Conservation (phyloP, 2,797 vertebrate species). For the Sebastes hubbsi region DNA sequence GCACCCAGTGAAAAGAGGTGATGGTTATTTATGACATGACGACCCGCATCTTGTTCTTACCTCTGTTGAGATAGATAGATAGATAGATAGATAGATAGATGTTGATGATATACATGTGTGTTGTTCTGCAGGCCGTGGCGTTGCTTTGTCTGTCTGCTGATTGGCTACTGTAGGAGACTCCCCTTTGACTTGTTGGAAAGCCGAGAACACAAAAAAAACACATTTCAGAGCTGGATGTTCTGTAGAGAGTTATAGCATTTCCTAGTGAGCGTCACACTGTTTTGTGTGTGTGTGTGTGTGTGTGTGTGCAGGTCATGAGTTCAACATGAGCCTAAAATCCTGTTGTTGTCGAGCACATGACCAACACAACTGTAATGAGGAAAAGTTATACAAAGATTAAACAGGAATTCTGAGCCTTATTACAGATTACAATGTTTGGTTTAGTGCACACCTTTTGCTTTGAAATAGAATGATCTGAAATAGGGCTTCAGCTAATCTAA, state of each 20-base stretch:
- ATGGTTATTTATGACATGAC: too few relatives aligned
- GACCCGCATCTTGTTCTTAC: not conserved
- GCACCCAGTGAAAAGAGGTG: not conserved
- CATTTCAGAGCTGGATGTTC: not conserved
- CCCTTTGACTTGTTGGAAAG: conserved; percentile 46
- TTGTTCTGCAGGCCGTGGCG: not conserved
- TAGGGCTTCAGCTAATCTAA: too few relatives aligned
- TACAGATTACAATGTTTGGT: not conserved
- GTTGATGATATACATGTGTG: not conserved
- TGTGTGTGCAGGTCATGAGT: conserved; percentile 20
- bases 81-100: not conserved
- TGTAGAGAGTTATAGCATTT: not conserved
- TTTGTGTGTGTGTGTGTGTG: not conserved
- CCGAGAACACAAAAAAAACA: conserved; percentile 22
- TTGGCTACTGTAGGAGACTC: conserved; percentile 65
- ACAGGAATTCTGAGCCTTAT: not conserved
- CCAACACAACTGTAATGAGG: not conserved
- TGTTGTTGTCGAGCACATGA: conserved; percentile 54
- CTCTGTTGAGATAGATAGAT: not conserved
- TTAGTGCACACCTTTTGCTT: not conserved
- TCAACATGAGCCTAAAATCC: conserved; percentile 53
- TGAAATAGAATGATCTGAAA: not conserved
- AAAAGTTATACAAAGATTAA: conserved; percentile 33
- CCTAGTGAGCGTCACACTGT: not conserved
- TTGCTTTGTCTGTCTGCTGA: conserved; percentile 26